Base-by-base conservation (phyloP, 2,888 invertebrate genomes). In the Andrena dorsata region DNA sequence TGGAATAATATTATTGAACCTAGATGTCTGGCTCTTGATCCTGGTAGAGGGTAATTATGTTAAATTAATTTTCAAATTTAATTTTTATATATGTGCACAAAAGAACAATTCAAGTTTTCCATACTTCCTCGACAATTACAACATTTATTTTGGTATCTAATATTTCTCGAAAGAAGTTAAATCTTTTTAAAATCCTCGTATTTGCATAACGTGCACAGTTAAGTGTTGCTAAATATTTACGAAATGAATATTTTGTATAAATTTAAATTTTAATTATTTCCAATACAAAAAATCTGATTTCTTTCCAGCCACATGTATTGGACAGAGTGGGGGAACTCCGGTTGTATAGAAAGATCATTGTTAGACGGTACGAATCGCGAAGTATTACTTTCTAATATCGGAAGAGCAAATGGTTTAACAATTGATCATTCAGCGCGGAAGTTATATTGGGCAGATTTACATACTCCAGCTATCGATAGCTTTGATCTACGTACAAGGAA, bases 1-100 rank as follows among this genome's bases (percentile, higher is more conserved):
- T 98, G 98, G 97, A 96, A 96, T 86, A 96, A 97, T 66, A 95
- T 98, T 8, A 96, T 97, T 90, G 97, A 97, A 91, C 98, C 98
- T 0, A 96, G 97, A 84, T 97, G 97, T 86, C 95, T 98, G 41
- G 97, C 96, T 0, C 94, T 98, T 1, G 97, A 98, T 94, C 98
- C 98, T 0, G 95, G 95, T 71, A 96, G 96, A 92, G 98, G 98
- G 95, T 97, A 94, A 93, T 72, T 76, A 76, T 72, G n/a, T 16
- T 53, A 4, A 8, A 13, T 49, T 20, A 20, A 4, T 56, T 26
- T n/a, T 51, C 56, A 32, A 8, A 35, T 3, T 7, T 32, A 8
- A 7, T 23, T 53, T 20, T 13, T 41, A 41, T 20, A n/a, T 16
- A 20, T 51, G 7, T 16, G 20, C 51, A 20, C 51, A 2, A 51